These are phyloP conservation scores for Amia ocellicauda DNA, from an alignment of 2,113 vertebrate species.

Conservation along the genomic window DNA sequence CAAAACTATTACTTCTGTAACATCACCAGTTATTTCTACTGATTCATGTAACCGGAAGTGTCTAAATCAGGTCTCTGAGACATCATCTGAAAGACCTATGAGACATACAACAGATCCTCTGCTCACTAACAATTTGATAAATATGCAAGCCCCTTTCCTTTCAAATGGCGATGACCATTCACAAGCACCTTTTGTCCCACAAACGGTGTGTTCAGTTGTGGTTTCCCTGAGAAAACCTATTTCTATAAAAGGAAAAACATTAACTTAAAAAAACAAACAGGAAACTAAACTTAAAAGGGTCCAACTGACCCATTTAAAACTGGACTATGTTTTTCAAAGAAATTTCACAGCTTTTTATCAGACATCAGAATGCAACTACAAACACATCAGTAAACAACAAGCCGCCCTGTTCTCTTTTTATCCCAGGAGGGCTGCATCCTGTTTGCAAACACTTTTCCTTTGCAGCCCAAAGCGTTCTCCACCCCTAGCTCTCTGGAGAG, in stretches of 20 bases:
- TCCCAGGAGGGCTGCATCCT: constrained; percentile 42
- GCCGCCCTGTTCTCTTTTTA: constrained; percentile 34
- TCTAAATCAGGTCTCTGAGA: too few species aligned
- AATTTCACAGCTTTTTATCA: neutral
- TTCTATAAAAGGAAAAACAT: neutral
- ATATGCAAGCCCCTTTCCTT: neutral
- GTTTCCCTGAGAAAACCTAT: neutral
- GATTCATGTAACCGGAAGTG: too few species aligned
- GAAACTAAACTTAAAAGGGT: neutral
- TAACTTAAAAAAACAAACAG: neutral
- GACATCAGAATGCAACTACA: neutral
- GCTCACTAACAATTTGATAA: neutral
- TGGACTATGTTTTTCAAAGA: neutral
- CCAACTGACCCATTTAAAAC: neutral
- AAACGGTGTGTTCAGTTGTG: neutral
- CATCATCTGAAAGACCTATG: too few species aligned
- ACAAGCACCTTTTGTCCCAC: neutral
- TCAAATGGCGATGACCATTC: neutral
- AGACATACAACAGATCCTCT: too few species aligned
- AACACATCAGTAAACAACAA: constrained; percentile 25
- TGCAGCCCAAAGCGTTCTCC: constrained; percentile 28
- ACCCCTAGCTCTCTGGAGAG: constrained; percentile 42
- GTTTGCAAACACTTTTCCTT: constrained; percentile 54
- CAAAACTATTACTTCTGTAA: too few species aligned
- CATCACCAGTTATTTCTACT: too few species aligned